Evolutionary conservation across 2,797 vertebrate genomes (phyloP), one percentile per base, ranked within the genome.

Genomic region (Oceanodroma leucorhoa): DNA sequence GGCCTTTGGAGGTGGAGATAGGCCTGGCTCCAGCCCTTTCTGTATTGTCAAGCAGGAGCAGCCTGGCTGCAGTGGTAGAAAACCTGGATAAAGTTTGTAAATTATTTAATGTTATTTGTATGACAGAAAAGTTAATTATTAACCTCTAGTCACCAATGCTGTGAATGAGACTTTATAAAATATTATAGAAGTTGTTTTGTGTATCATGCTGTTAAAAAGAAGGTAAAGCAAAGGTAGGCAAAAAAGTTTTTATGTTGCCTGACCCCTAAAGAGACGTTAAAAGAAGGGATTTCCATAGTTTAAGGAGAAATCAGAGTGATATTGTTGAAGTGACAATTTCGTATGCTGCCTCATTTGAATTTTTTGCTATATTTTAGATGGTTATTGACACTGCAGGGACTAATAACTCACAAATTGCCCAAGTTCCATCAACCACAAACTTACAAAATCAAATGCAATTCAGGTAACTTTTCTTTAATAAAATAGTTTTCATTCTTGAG

Each of bases 391-490:
- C 69, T 90, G 10, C 36, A 87, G 64, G 65, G 58, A 91, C 73
- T 51, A 92, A 60, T 20, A 83, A 60, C 27, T 73, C 85, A 94
- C 95, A 97, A 84, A 79, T 36, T 90, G 58, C 75, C 46, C 70
- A 94, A 76, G 62, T 94, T 94, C 55, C 84, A 34, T 67, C 96
- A 90, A 38, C 6, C 91, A 53, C 85, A 94, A 97, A 66, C 78
- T 93, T 94, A 51, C 94, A 97, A 87, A 97, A 82, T 40, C 90
- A 96, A 91, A 69, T 80, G 61, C 96, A 97, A 41, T 96, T 98
- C 97, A 98, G 98, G 98, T 98, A 98, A 97, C 17, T 86, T 93
- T 94, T 87, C 51, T 76, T 95, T 86, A 95, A 67, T 71, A 89
- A 96, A 94, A 53, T 34, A 78, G 7, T 32, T 96, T 96, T 96